Base-by-base conservation (phyloP, 1,140 invertebrate species). In the Leptoteleia sp. region DNA sequence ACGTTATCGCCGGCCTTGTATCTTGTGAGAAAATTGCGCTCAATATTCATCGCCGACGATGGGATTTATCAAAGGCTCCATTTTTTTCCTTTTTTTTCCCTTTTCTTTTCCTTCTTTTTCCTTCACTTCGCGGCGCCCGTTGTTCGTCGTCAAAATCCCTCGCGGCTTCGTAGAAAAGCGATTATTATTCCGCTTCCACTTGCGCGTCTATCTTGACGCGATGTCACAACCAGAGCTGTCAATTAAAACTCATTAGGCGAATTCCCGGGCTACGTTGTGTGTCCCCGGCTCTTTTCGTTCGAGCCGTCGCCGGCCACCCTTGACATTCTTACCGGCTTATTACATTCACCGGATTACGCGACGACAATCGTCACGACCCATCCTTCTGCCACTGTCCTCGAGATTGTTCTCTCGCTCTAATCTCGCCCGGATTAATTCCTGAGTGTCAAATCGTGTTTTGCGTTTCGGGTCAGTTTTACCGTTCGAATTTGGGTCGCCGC, bases 161-260 rank as follows among this genome's bases (percentile, higher is more conserved):
- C 42, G 55, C 29, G 52, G 22, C 43, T 15, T 12, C 17, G 35
- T 38, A 38, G 37, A 16, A 7, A 38, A 38, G 15, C 37, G 17
- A 38, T 35, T 35, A 16, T 86, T 84, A 83, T 86, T 86, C 84
- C 84, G 85, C 87, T 88, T 88, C 84, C 83, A 81, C 83, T 83
- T 85, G 80, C 80, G 82, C 81, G 81, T 75, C 84, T 86, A 85
- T 86, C 81, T 84, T 81, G 83, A 84, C 75, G 65, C 79, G 82
- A 86, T 87, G 84, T 86, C 84, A 81, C 85, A 86, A 87, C 54
- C 79, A 65, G 37, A 79, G 80, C 7, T 81, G 79, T 80, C 82
- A 85, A 88, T 88, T 88, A 88, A 88, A 85, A 79, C 79, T 82
- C 84, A 87, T 89, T 88, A 89, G 83, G 55, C 52, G 48, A 80